phyloP scores from a whole-genome alignment of 2,888 invertebrate genomes.

The Campopleginae sp. region DNA sequence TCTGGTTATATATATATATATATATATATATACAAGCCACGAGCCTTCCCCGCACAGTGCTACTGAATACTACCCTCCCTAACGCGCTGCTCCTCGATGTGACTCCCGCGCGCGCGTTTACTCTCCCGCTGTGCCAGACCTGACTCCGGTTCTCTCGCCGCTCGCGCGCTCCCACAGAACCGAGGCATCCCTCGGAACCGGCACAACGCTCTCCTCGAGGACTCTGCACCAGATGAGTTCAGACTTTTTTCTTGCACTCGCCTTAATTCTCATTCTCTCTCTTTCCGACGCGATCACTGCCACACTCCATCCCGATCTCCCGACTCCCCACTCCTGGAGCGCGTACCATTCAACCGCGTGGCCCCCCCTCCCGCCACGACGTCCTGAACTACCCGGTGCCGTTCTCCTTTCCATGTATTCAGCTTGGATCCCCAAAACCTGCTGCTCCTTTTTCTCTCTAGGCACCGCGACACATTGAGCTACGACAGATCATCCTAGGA shows the following conservation, averaged over 20 bases:
- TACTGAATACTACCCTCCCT: conserved; percentile 61
- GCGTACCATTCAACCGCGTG: conserved; percentile 45
- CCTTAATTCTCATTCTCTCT: conserved; percentile 58
- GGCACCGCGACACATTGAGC: conserved; percentile 33
- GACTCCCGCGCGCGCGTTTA: conserved; percentile 55
- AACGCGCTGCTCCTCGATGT: conserved; percentile 54
- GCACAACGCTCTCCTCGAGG: conserved; percentile 10
- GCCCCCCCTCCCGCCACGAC: conserved; percentile 61
- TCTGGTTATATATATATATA: no score
- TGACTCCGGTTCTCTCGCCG: background rate
- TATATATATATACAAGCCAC: conserved; percentile 17
- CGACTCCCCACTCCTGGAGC: conserved; percentile 39
- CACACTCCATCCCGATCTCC: conserved; percentile 39
- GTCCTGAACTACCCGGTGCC: conserved; percentile 10
- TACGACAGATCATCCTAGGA: conserved; percentile 31
- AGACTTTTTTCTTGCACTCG: conserved; percentile 55
- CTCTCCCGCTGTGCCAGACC: conserved; percentile 29
- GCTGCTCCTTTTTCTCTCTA: conserved; percentile 46
- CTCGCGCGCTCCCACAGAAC: conserved; percentile 8
- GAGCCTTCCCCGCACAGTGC: conserved; percentile 41
- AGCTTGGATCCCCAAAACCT: conserved; percentile 48
- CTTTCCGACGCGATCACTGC: conserved; percentile 61
- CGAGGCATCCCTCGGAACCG: conserved; percentile 39
- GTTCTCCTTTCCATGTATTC: conserved; percentile 20
- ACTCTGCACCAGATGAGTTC: conserved; percentile 25